These are phyloP conservation scores for Ceratitis capitata DNA, from an alignment of 1,140 invertebrate genomes.

Conservation along the genomic window DNA sequence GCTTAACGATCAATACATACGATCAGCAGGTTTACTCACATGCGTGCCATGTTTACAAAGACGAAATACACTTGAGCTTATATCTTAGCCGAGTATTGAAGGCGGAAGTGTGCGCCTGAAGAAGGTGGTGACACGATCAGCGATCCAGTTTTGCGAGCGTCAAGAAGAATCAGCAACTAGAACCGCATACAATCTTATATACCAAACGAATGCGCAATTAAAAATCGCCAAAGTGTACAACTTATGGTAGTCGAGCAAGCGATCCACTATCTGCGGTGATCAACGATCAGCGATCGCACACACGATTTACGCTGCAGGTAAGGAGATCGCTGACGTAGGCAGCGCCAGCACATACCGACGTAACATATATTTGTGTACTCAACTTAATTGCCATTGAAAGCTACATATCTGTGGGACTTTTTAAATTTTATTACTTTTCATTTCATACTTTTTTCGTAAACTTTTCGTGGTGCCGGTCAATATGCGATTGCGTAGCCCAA, in stretches of 20 bases:
- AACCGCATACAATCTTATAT: not conserved
- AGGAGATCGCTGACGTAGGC: not conserved
- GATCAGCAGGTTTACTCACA: slow-evolving; percentile 9
- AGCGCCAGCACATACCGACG: not conserved
- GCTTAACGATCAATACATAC: not conserved
- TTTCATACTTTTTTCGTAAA: not conserved
- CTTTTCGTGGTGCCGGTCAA: not conserved
- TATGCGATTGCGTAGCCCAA: not conserved
- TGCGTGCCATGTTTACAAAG: not conserved
- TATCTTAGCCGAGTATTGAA: not conserved
- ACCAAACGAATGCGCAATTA: not conserved
- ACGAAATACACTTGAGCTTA: not conserved
- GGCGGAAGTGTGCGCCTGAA: not conserved
- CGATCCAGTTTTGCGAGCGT: not conserved
- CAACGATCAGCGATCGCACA: not conserved
- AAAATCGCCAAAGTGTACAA: not conserved
- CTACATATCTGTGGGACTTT: not conserved
- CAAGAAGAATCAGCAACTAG: not conserved
- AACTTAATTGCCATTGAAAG: not conserved
- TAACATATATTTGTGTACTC: not conserved
- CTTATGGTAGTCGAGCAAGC: not conserved
- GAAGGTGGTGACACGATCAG: not conserved
- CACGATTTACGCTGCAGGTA: not conserved
- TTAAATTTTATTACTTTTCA: not conserved
- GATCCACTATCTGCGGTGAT: not conserved